phyloP scores from a whole-genome alignment of 2,888 invertebrate genomes.

The Chrysolina haemoptera region DNA sequence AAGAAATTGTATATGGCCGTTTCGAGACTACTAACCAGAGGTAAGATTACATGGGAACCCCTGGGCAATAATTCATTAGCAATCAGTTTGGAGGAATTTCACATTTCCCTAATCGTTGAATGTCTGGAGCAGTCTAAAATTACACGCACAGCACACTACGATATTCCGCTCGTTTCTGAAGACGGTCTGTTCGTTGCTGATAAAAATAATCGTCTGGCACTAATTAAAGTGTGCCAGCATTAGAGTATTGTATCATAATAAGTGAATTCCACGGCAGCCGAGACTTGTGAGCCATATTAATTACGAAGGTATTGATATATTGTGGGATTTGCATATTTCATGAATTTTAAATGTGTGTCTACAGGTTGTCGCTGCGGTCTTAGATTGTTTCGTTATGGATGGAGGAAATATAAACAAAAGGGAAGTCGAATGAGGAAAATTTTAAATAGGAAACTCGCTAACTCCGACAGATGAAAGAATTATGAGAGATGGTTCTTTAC shows the following conservation, averaged over 20 bases:
- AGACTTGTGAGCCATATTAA: slow-evolving; percentile 63
- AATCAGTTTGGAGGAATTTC: slow-evolving; percentile 21
- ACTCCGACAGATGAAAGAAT: not conserved
- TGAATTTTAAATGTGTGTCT: slow-evolving; percentile 43
- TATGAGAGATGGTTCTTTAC: too few species aligned
- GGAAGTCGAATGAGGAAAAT: slow-evolving; percentile 6
- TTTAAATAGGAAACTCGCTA: not conserved
- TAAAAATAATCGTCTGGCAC: slow-evolving; percentile 45
- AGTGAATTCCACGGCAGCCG: slow-evolving; percentile 38
- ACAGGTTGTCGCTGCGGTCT: slow-evolving; percentile 39
- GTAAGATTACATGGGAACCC: slow-evolving; percentile 16
- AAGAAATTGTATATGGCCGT: not conserved
- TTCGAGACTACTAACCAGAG: not conserved
- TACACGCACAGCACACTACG: slow-evolving; percentile 29
- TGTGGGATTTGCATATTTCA: slow-evolving; percentile 46
- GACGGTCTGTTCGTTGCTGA: slow-evolving; percentile 44
- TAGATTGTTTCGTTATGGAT: slow-evolving; percentile 22
- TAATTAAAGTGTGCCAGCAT: slow-evolving; percentile 45
- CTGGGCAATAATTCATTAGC: slow-evolving; percentile 24
- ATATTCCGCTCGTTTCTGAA: slow-evolving; percentile 31
- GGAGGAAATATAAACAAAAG: slow-evolving; percentile 15
- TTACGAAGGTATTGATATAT: slow-evolving; percentile 64
- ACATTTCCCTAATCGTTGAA: slow-evolving; percentile 26
- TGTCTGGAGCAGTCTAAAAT: slow-evolving; percentile 30
- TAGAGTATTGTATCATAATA: slow-evolving; percentile 43